A percentile compares a stretch with the other conserved stretches of the same genome.
Conservation (phyloP, 1,140 invertebrate genomes). For the Heliconius congener region DNA sequence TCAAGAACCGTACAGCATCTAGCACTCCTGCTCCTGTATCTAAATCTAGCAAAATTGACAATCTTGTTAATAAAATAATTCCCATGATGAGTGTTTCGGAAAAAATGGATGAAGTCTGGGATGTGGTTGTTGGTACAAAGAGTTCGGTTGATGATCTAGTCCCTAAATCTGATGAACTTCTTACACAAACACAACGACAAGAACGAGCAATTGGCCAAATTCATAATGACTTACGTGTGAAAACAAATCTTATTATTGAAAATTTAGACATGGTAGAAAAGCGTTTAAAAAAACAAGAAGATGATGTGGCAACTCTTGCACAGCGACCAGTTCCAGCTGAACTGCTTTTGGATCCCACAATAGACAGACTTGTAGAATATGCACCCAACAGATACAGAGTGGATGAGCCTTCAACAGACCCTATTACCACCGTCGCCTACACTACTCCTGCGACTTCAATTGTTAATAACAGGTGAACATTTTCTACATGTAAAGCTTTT, state of each 20-base stretch:
- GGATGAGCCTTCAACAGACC: conserved; percentile 66
- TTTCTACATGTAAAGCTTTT: conserved; percentile 45
- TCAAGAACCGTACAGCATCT: conserved; percentile 75
- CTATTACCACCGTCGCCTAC: conserved; percentile 69
- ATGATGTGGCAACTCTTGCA: conserved; percentile 87
- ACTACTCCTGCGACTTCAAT: conserved; percentile 54
- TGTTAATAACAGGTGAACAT: conserved; percentile 69
- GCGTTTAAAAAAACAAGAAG: conserved; percentile 90
- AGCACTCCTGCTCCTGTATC: conserved; percentile 81
- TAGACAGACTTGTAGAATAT: conserved; percentile 88
- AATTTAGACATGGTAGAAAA: conserved; percentile 93
- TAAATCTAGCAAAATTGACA: conserved; percentile 89
- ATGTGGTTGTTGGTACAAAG: conserved; percentile 92
- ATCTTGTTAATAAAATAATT: conserved; percentile 88
- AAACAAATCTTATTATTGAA: conserved; percentile 93
- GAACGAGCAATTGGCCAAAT: conserved; percentile 93
- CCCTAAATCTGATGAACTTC: conserved; percentile 91
- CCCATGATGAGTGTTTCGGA: conserved; percentile 92
- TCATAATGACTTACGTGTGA: conserved; percentile 89
- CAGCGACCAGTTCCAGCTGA: conserved; percentile 88
- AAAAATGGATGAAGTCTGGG: conserved; percentile 95
- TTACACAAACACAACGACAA: conserved; percentile 92
- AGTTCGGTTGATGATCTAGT: conserved; percentile 91
- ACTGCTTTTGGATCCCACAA: conserved; percentile 88
- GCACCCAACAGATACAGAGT: conserved; percentile 84